Conservation (phyloP, 2,113 vertebrate species). For the Sciurus niger region DNA sequence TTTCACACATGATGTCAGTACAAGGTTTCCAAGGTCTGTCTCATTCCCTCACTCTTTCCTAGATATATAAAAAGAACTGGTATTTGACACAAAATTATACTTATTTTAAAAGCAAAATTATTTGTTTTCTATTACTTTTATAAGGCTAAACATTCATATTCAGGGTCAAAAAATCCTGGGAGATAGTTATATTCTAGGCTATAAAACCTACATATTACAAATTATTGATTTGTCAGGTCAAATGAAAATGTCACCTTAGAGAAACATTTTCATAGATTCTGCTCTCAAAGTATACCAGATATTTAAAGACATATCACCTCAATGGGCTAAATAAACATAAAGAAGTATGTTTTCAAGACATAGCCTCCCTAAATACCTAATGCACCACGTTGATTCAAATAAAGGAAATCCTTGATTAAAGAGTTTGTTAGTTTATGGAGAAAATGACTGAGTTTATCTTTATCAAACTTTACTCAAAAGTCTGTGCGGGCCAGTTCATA, state of each 20-base stretch:
- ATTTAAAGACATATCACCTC: conserved; percentile 45
- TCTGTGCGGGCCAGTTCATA: background rate
- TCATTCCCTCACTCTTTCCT: background rate
- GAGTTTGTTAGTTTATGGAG: background rate
- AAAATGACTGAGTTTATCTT: conserved; percentile 7
- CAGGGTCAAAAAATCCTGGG: background rate
- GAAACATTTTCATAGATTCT: background rate
- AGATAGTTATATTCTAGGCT: background rate
- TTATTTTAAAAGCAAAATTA: conserved; percentile 43
- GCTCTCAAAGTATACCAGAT: background rate
- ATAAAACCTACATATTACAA: background rate
- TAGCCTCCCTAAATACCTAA: background rate
- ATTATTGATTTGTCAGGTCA: background rate
- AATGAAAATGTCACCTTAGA: conserved; percentile 23
- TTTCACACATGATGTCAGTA: background rate
- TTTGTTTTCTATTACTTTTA: conserved; percentile 50
- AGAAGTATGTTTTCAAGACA: conserved; percentile 12
- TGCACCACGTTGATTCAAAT: background rate
- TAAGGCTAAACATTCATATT: conserved; percentile 31
- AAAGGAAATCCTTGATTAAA: background rate
- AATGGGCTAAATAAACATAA: background rate
- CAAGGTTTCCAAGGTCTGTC: background rate
- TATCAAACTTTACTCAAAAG: background rate
- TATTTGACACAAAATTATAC: conserved; percentile 7
- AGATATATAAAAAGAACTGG: background rate